Evolutionary conservation across 1,140 invertebrate species (phyloP), one percentile per base, ranked within the genome.

Genomic region (Drosophila persimilis): DNA sequence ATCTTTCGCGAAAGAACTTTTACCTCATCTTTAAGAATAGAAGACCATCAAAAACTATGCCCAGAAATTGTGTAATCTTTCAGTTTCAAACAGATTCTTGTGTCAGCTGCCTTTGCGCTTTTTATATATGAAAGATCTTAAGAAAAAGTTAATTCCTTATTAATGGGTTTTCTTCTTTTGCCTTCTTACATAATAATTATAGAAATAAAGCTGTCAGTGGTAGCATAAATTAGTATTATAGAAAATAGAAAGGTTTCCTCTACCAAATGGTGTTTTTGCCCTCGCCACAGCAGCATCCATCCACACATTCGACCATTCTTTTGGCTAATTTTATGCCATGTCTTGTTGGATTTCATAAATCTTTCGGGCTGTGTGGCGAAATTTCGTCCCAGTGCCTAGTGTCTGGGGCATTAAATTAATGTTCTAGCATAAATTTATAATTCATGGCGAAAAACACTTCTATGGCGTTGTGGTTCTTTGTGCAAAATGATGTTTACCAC

Each of bases 361-460:
- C 76, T 69, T 47, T 6, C 13, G 11, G 44, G 41, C 43, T 53
- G 17, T 77, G 46, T 73, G 56, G 66, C 80, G 48, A 65, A 80
- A 64, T 62, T 69, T 62, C 62, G 52, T 50, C 41, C 63, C 51
- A 45, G 35, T 13, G 35, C 11, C 35, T 39, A 17, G 55, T 46
- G 58, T 58, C 45, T 20, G 43, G 41, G 62, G 67, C 62, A 69
- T 56, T 58, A 58, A 85, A 85, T 86, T 77, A 85, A 85, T 85
- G 80, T 86, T 80, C 73, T 80, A 73, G 70, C 77, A 86, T 86
- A 56, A 77, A 73, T 85, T 86, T 70, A 64, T 61, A 65, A 65
- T 77, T 84, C 60, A 51, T 52, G 52, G 17, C 73, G 58, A 77
- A 77, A 73, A 56, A 7, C 22, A 65, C 22, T 65, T 54, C 24